Evolutionary conservation across 2,113 vertebrate species (phyloP), one percentile per base, ranked within the genome.

Genomic region (Rhynchomys soricoides): DNA sequence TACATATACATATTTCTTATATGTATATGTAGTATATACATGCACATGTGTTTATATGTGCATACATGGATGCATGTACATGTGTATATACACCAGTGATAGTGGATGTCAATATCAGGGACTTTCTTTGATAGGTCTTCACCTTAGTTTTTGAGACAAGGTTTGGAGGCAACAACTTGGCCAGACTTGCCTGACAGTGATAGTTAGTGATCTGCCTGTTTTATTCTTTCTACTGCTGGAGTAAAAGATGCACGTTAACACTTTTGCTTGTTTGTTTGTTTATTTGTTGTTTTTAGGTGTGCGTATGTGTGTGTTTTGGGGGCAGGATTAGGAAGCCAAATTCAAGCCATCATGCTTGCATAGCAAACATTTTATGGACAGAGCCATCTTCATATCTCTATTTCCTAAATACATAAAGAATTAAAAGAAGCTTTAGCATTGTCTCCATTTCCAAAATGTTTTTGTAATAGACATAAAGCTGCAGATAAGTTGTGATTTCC

Each of bases 381-480:
- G 21, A 64, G 8, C 12, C n/a, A 62, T 64, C 15, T 64, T 85
- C 26, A 15, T 19, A 24, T 3, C 40, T 43, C n/a, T 17, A n/a
- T 37, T 71, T n/a, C 52, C 45, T 85, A 92, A 96, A 81, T 73
- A 88, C 37, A 74, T 77, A n/a, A 96, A 92, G 26, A 31, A 40
- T 9, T 93, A 83, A 95, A 89, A 83, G 26, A 82, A 50, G 24
- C 6, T 19, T 95, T 15, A 55, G 4, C 3, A 79, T 4, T 13
- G 24, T 37, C 0, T 6, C 8, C 7, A 81, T 71, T 91, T 92
- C 8, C 34, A 95, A 91, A 1, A 87, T 74, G 68, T 21, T 24
- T 57, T 4, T 89, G 37, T 59, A 86, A 70, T 6, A 87, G 24
- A 55, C 48, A 95, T 48, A 96, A 97, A 31, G 29, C 22, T n/a